These are phyloP conservation scores for Exocentrus adspersus DNA, from an alignment of 2,888 invertebrate genomes.

Conservation along the genomic window DNA sequence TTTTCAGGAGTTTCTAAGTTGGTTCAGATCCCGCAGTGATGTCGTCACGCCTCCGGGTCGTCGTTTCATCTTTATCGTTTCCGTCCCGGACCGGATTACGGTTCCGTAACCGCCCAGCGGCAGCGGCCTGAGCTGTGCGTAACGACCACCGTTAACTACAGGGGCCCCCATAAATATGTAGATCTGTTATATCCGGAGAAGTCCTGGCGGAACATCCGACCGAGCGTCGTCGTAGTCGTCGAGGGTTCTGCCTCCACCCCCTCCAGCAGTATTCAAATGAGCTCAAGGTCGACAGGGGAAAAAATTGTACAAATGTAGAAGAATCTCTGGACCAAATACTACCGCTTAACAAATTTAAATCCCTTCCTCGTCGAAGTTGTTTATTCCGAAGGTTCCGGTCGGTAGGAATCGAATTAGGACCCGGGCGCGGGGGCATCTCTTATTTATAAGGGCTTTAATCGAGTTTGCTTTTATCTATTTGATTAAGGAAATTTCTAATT, in stretches of 20 bases:
- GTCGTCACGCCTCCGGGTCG: background rate
- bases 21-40: background rate
- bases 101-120: conserved; percentile 29
- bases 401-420: background rate
- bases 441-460: conserved; percentile 30
- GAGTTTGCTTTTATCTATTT: conserved; percentile 42
- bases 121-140: conserved; percentile 29
- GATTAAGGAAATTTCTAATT: conserved; percentile 42
- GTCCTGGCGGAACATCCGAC: conserved; percentile 4
- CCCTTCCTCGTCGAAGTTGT: background rate
- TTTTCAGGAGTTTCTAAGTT: too few relatives aligned
- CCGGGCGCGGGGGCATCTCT: background rate
- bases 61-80: conserved; percentile 22
- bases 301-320: too few relatives aligned
- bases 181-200: conserved; percentile 29
- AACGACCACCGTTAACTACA: conserved; percentile 31
- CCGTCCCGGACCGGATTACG: conserved; percentile 28
- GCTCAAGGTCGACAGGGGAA: background rate
- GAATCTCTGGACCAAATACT: too few relatives aligned
- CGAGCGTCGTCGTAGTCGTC: conserved; percentile 11
- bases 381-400: background rate
- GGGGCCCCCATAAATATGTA: conserved; percentile 30
- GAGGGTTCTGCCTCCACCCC: conserved; percentile 7
- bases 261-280: conserved; percentile 25
- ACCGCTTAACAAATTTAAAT: background rate